These are phyloP conservation scores for Drosophila sp. DNA, from an alignment of 1,140 invertebrate species.

Conservation along the genomic window DNA sequence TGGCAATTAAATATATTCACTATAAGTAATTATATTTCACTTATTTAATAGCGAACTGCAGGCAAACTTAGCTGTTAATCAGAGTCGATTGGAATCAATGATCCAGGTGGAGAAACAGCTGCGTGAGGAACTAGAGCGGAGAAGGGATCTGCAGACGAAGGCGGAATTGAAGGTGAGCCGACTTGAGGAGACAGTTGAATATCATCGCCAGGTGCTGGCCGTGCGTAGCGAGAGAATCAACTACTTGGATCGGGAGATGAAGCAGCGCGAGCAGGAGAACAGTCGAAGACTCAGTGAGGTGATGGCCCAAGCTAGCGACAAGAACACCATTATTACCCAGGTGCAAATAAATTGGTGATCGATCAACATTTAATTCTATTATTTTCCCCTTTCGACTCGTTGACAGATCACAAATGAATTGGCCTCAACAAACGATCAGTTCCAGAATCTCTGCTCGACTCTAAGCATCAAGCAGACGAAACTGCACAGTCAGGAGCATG, in stretches of 20 bases:
- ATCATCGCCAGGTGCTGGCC: constrained; percentile 49
- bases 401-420: constrained; percentile 86
- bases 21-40: too few relatives aligned
- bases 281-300: constrained; percentile 44
- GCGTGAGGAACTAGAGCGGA: constrained; percentile 13
- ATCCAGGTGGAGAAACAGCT: constrained; percentile 6
- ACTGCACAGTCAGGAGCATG: constrained; percentile 86
- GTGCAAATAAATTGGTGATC: constrained; percentile 25
- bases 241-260: constrained; percentile 38
- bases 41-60: constrained; percentile 39
- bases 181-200: constrained; percentile 42
- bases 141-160: constrained; percentile 13
- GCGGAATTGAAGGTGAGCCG: constrained; percentile 7
- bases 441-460: constrained; percentile 85
- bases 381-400: not conserved
- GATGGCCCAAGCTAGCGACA: constrained; percentile 42
- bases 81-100: not conserved
- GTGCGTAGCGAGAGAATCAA: constrained; percentile 57
- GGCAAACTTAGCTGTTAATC: not conserved
- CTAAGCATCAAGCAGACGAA: constrained; percentile 87
- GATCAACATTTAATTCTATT: not conserved
- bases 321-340: constrained; percentile 52
- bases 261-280: constrained; percentile 51
- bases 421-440: constrained; percentile 86
- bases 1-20: too few relatives aligned